Evolutionary conservation across 2,888 invertebrate genomes (phyloP), one percentile per base, ranked within the genome.

Genomic region (Trachelus tabidus): DNA sequence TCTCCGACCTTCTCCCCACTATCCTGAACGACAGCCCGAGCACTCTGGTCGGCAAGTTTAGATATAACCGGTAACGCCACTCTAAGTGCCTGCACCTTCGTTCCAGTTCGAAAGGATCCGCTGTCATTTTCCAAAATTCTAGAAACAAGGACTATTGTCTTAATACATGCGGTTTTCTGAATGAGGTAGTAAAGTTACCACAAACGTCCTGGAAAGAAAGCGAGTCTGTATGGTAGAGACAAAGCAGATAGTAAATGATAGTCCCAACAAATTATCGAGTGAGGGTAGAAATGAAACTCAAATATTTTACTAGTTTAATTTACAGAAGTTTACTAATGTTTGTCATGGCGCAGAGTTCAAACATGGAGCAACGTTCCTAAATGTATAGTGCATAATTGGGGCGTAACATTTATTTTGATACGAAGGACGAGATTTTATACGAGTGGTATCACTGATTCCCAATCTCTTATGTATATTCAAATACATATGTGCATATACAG

Each of bases 1-100:
- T 90, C 90, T 89, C 87, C 90, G 90, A 90, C 90, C 90, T 90
- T 90, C 89, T 85, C 88, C 89, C 88, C 88, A 83, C 88, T 35
- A 34, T n/a, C 12, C 69, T 34, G 75, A 56, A 69, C 76, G 34
- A 77, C 35, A 37, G 69, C 69, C 77, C 81, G 78, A 82, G 79
- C 80, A 82, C 79, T 83, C 82, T 81, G 84, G 79, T 78, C 82
- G 79, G 74, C 73, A 79, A 71, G 37, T 78, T 31, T 33, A 75
- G 56, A 56, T 34, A 75, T 75, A 73, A 78, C 83, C 84, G 83
- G 84, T 85, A 83, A 78, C 76, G 79, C 78, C 76, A 79, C 76
- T 77, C 77, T 71, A 31, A 71, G 31, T 71, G 71, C 80, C 76
- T 35, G 74, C 81, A 83, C 81, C 84, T 82, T 81, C 34, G 74